Evolutionary conservation across 2,797 vertebrate genomes (phyloP), one percentile per base, ranked within the genome.

Genomic region (Echiichthys vipera): DNA sequence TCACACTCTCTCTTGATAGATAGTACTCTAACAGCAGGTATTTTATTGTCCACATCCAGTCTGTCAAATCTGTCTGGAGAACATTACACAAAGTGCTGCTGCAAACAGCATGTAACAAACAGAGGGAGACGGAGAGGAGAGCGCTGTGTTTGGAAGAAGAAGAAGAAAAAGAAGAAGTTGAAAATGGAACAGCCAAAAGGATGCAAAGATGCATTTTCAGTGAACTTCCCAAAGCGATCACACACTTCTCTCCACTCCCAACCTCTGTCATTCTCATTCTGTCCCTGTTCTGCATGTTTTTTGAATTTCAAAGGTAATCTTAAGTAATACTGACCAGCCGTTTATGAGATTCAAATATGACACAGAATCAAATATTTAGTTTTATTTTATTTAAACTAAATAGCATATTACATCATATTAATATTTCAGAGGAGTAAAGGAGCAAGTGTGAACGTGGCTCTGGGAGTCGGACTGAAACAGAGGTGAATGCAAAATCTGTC

Each of bases 261-360:
- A n/a, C 42, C 67, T 69, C 50, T 39, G 65, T 46, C 45, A 47
- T 61, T 69, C 53, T 58, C 27, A 73, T 62, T 73, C 58, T 32
- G 18, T 70, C 49, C 30, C 30, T 29, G 39, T 46, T 17, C 57
- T 65, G 29, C 53, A 61, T 36, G 22, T 57, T 64, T 65, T n/a
- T 22, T 40, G 71, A 59, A 62, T 69, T 65, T 66, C 53, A 77
- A 75, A 74, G 68, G 74, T 83, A 80, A 84, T 68, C 66, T 47
- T 29, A 67, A 74, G 71, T 55, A 77, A 85, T 58, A 78, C 65
- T 65, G 74, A 77, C 74, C 61, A 37, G 74, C 39, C 13, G 32
- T 81, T 88, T 83, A 90, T 83, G 77, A 89, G 79, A 89, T 88
- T 79, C 77, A 89, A 87, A 89, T 84, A 53, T 65, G 72, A 81